These are phyloP conservation scores for Anomalospiza imberbis DNA, from an alignment of 2,797 vertebrate genomes.

Conservation along the genomic window DNA sequence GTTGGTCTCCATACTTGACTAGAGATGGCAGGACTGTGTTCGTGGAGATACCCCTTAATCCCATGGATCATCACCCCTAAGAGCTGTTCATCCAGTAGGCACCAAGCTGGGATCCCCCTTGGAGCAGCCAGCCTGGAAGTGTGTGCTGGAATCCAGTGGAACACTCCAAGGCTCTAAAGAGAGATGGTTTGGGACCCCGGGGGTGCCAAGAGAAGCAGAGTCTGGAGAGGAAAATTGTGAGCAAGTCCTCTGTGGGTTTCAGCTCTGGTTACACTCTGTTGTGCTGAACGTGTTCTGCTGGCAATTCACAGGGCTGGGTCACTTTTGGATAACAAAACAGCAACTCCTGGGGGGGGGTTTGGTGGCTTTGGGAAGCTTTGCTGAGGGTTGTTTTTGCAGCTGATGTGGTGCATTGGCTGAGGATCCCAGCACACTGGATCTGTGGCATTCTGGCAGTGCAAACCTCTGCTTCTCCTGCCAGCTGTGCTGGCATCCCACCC, in stretches of 20 bases:
- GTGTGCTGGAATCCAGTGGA: not conserved
- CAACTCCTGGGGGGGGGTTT: not conserved
- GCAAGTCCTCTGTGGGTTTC: not conserved
- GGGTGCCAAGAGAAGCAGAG: not conserved
- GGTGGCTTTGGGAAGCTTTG: not conserved
- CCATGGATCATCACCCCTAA: not conserved
- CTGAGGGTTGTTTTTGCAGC: not conserved
- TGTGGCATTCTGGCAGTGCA: not conserved
- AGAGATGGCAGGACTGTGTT: not conserved
- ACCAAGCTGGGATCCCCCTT: not conserved
- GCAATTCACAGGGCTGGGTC: slow-evolving; percentile 16
- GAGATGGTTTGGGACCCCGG: not conserved
- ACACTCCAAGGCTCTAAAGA: not conserved
- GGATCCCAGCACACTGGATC: not conserved
- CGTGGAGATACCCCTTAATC: not conserved
- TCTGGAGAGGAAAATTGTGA: not conserved
- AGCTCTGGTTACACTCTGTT: not conserved
- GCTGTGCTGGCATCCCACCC: not conserved
- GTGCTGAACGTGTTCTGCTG: not conserved
- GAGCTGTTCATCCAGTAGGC: not conserved
- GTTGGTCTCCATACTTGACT: not conserved
- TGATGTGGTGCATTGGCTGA: not conserved
- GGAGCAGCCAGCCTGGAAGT: not conserved
- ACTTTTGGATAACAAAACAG: not conserved
- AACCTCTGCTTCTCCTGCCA: not conserved